These are phyloP conservation scores for Engystomops pustulosus DNA, from an alignment of 2,113 vertebrate genomes.

Conservation along the genomic window DNA sequence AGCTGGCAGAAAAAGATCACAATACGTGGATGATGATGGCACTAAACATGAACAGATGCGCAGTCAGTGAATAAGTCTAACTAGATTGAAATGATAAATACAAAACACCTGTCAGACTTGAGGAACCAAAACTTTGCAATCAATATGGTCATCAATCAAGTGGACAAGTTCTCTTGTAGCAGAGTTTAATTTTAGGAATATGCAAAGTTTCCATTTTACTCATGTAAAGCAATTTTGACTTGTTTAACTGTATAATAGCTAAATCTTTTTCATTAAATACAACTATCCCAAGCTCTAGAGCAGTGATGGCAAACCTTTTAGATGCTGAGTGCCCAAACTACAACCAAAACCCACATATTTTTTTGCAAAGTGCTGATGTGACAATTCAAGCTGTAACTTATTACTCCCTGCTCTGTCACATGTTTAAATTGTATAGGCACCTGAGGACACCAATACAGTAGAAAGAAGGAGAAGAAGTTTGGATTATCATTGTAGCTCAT, in stretches of 20 bases:
- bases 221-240: constrained; percentile 11
- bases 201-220: constrained; percentile 9
- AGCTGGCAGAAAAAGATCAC: constrained; percentile 36
- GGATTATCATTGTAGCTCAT: too few relatives aligned
- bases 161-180: constrained; percentile 37
- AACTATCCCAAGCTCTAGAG: too few relatives aligned
- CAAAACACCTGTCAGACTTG: constrained; percentile 51
- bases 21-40: constrained; percentile 26
- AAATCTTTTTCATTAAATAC: too few relatives aligned
- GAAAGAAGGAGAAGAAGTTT: too few relatives aligned
- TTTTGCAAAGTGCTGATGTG: too few relatives aligned
- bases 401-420: too few relatives aligned
- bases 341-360: too few relatives aligned
- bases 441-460: too few relatives aligned
- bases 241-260: neutral
- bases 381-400: too few relatives aligned
- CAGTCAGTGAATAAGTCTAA: constrained; percentile 40
- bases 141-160: constrained; percentile 54
- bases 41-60: constrained; percentile 41
- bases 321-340: too few relatives aligned
- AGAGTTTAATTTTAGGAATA: neutral
- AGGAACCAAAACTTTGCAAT: constrained; percentile 50
- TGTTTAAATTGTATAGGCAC: too few relatives aligned
- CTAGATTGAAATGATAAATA: constrained; percentile 54
- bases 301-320: too few relatives aligned